These are phyloP conservation scores for Adela reaumurella DNA, from an alignment of 2,888 invertebrate genomes.

Conservation along the genomic window DNA sequence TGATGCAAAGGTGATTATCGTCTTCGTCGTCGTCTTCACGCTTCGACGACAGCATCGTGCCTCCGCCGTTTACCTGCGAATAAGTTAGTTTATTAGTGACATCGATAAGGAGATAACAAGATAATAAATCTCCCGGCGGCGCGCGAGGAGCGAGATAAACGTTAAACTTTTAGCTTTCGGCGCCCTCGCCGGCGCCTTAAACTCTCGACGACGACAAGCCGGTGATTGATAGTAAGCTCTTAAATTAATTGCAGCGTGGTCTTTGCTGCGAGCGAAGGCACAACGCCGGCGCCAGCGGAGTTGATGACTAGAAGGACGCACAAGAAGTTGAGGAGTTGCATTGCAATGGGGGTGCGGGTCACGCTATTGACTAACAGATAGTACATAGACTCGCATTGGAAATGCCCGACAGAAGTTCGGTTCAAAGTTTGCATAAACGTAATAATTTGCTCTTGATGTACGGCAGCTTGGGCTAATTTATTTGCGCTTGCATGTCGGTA, in stretches of 20 bases:
- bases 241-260: slow-evolving; percentile 14
- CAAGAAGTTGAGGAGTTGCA: not conserved
- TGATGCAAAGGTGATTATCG: slow-evolving; percentile 84
- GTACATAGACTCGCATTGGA: not conserved
- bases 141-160: slow-evolving; percentile 8
- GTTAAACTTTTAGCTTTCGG: slow-evolving; percentile 12
- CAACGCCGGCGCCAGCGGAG: no score
- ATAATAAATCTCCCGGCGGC: slow-evolving; percentile 13
- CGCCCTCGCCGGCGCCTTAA: slow-evolving; percentile 10
- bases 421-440: not conserved
- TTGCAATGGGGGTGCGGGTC: not conserved
- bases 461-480: not conserved
- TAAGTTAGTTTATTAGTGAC: slow-evolving; percentile 10
- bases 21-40: slow-evolving; percentile 64
- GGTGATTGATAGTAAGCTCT: slow-evolving; percentile 16
- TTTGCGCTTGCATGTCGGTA: not conserved
- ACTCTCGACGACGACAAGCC: slow-evolving; percentile 12
- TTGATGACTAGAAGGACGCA: no score
- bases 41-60: slow-evolving; percentile 43
- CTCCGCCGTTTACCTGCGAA: slow-evolving; percentile 9
- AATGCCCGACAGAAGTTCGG: not conserved
- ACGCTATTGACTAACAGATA: no score
- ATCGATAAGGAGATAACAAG: slow-evolving; percentile 13
- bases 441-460: not conserved
- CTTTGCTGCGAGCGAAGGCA: not conserved